Conservation (phyloP, 2,797 vertebrate species). For the Sardinella longiceps region DNA sequence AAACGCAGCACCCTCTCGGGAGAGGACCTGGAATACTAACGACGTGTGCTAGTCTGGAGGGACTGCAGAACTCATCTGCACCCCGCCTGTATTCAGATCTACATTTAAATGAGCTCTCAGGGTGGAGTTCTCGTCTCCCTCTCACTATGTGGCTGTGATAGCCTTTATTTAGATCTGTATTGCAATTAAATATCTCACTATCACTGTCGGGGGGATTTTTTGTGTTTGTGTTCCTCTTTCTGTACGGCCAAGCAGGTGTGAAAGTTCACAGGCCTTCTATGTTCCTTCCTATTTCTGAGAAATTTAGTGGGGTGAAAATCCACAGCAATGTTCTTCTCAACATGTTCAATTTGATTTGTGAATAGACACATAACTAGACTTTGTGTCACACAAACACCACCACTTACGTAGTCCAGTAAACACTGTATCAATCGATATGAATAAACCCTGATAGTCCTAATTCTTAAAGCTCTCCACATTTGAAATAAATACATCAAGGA, state of each 20-base stretch:
- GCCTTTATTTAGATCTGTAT: background rate
- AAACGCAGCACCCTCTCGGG: constrained; percentile 21
- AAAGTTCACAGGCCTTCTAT: background rate
- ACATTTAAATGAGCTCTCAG: constrained; percentile 38
- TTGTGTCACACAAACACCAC: background rate
- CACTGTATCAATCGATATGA: background rate
- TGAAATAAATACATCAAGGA: background rate
- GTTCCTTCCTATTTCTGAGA: background rate
- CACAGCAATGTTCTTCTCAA: background rate
- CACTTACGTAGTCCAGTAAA: background rate
- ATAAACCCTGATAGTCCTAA: background rate
- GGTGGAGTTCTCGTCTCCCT: no score
- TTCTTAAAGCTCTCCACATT: no score
- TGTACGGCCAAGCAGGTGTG: background rate
- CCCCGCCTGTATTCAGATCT: constrained; percentile 16
- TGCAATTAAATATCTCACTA: background rate
- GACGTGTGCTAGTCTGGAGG: background rate
- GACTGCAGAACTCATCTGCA: background rate
- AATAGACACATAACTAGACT: background rate
- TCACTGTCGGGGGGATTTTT: background rate
- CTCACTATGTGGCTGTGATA: no score
- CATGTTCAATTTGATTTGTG: no score
- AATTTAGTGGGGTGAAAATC: background rate
- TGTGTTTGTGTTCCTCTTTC: background rate
- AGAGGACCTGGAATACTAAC: constrained; percentile 43